Percentiles rank a stretch among this genome's conserved stretches.
Evolutionary conservation across 2,888 invertebrate species (phyloP).

Genomic region (Timema cristinae): DNA sequence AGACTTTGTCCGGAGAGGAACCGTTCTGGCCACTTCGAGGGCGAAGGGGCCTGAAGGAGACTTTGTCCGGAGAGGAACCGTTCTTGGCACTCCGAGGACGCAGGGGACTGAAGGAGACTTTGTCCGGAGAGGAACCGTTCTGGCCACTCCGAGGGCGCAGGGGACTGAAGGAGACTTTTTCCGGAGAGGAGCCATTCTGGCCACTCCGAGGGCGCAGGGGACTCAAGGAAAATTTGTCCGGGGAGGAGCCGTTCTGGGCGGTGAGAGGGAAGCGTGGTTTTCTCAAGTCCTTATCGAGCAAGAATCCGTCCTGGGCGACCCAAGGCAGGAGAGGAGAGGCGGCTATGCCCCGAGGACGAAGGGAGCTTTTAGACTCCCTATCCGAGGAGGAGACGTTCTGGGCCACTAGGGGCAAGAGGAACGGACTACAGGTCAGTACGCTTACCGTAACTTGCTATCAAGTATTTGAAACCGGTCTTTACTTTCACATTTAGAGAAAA

Average conservation of each 20-base stretch:
- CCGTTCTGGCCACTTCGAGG: constrained; percentile 22
- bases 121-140: background rate
- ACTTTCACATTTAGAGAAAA: too few relatives aligned
- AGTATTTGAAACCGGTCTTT: background rate
- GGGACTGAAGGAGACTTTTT: background rate
- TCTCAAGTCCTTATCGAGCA: constrained; percentile 13
- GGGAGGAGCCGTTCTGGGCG: constrained; percentile 24
- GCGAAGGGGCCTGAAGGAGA: constrained; percentile 16
- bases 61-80: constrained; percentile 11
- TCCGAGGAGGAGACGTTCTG: constrained; percentile 24
- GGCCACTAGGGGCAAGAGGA: constrained; percentile 24
- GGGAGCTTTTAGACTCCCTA: constrained; percentile 9
- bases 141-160: background rate
- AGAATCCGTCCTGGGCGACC: constrained; percentile 30
- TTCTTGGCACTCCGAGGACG: background rate
- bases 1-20: constrained; percentile 17
- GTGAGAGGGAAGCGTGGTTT: constrained; percentile 12
- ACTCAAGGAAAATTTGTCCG: constrained; percentile 8
- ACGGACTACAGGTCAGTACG: background rate
- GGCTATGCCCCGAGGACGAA: constrained; percentile 20
- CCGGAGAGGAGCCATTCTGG: constrained; percentile 28
- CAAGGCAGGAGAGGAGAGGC: constrained; percentile 12
- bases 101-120: background rate
- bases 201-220: constrained; percentile 22
- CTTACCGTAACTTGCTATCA: background rate